Percentiles rank a stretch among this genome's conserved stretches.
These are phyloP conservation scores for Aplodontia rufa DNA, from an alignment of 2,113 vertebrate genomes.

Conservation along the genomic window DNA sequence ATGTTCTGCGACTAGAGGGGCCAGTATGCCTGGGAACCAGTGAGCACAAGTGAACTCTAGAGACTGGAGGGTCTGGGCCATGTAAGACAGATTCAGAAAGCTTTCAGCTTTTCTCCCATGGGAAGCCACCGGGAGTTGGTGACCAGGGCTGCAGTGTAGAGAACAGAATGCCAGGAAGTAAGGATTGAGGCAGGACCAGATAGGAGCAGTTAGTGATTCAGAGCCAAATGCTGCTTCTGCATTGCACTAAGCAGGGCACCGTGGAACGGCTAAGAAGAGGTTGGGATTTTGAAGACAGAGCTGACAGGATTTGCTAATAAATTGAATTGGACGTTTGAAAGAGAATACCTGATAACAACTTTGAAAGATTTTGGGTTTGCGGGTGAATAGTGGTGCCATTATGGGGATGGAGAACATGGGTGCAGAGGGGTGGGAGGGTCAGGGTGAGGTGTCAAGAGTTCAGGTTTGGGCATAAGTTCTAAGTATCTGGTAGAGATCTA, in stretches of 20 bases:
- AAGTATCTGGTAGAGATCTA: background rate
- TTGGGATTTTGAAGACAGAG: background rate
- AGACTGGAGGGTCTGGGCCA: background rate
- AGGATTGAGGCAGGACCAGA: background rate
- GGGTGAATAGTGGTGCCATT: background rate
- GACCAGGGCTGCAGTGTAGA: background rate
- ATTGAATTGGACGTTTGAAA: constrained; percentile 30
- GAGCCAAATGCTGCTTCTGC: background rate
- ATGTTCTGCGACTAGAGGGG: background rate
- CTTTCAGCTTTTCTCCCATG: background rate
- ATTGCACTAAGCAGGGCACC: background rate
- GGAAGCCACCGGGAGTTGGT: background rate
- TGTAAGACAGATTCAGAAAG: background rate
- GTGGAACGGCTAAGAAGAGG: background rate
- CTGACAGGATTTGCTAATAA: background rate
- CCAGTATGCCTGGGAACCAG: background rate
- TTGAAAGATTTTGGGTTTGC: background rate
- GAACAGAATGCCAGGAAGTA: background rate
- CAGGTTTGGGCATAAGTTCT: background rate
- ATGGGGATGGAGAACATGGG: background rate
- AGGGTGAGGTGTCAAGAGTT: background rate
- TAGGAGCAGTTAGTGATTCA: background rate
- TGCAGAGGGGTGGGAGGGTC: background rate
- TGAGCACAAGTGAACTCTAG: background rate
- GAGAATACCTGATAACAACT: background rate